phyloP scores from a whole-genome alignment of 2,888 invertebrate species.

The Panzeria rudis region DNA sequence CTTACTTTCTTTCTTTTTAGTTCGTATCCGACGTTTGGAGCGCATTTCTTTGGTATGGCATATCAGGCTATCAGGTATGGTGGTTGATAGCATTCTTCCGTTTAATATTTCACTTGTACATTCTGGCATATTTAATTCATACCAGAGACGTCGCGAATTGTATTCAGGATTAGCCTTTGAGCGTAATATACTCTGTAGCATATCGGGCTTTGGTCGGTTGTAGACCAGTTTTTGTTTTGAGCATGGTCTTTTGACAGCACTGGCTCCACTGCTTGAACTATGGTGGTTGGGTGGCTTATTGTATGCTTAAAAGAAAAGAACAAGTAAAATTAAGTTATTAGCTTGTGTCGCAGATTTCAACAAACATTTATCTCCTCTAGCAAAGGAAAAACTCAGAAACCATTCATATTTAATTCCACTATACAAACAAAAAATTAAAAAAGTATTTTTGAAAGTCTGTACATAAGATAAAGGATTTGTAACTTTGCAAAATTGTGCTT shows the following conservation, averaged over 20 bases:
- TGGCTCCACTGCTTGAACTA: constrained; percentile 74
- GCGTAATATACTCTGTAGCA: constrained; percentile 78
- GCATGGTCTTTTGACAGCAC: constrained; percentile 77
- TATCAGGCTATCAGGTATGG: constrained; percentile 87
- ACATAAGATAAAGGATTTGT: no score
- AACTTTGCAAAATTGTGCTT: no score
- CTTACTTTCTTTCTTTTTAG: constrained; percentile 77
- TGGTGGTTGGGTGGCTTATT: constrained; percentile 1
- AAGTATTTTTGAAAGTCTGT: no score
- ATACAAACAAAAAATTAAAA: no score
- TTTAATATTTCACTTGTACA: constrained; percentile 80
- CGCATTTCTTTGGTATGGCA: constrained; percentile 81
- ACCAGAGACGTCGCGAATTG: constrained; percentile 81
- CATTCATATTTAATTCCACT: no score
- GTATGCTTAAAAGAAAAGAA: constrained; percentile 53
- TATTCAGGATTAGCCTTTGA: constrained; percentile 82
- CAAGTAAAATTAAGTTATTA: background rate
- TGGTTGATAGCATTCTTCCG: constrained; percentile 84
- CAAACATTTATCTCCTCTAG: no score
- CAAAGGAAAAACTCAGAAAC: no score
- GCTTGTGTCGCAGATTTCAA: no score
- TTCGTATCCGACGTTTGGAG: constrained; percentile 79
- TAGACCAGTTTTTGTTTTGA: constrained; percentile 78
- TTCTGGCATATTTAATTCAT: constrained; percentile 83
- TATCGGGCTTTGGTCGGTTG: constrained; percentile 80